These are phyloP conservation scores for Meandrina meandrites DNA, from an alignment of 92 coral and sea anemone genomes.

Conservation along the genomic window DNA sequence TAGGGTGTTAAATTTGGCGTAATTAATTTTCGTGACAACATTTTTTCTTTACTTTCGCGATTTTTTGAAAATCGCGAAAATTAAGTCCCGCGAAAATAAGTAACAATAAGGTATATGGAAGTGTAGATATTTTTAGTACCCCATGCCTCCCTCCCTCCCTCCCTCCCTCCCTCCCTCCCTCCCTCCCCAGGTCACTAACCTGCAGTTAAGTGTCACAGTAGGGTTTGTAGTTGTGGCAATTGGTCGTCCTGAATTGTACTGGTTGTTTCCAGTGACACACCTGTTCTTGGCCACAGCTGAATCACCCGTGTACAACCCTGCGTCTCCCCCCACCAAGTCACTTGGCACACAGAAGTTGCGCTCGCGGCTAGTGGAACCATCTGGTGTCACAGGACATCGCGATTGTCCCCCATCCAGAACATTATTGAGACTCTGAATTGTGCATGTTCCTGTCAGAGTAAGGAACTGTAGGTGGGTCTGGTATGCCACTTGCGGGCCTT, in stretches of 20 bases:
- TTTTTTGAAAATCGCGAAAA: too few relatives aligned
- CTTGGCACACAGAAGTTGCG: slow-evolving; percentile 8
- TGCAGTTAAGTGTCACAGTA: background rate
- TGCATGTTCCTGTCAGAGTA: slow-evolving; percentile 12
- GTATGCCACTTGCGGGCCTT: background rate
- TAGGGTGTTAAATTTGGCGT: too few relatives aligned
- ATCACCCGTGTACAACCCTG: slow-evolving; percentile 15
- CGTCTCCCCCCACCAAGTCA: slow-evolving; percentile 12
- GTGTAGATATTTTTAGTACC: too few relatives aligned
- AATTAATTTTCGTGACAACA: too few relatives aligned
- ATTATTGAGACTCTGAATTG: background rate
- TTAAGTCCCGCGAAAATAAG: too few relatives aligned
- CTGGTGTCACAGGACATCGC: background rate
- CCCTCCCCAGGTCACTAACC: background rate
- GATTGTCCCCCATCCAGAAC: background rate
- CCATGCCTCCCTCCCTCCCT: too few relatives aligned
- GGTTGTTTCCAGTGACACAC: slow-evolving; percentile 21
- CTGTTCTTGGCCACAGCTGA: slow-evolving; percentile 1
- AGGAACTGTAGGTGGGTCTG: slow-evolving; percentile 28
- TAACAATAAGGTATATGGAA: too few relatives aligned
- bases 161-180: too few relatives aligned
- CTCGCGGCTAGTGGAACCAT: background rate
- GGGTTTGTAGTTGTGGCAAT: background rate
- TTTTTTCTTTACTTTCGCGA: too few relatives aligned
- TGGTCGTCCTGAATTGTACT: background rate